Conservation (phyloP, 1,140 invertebrate species). For the Camponotus vicinus region DNA sequence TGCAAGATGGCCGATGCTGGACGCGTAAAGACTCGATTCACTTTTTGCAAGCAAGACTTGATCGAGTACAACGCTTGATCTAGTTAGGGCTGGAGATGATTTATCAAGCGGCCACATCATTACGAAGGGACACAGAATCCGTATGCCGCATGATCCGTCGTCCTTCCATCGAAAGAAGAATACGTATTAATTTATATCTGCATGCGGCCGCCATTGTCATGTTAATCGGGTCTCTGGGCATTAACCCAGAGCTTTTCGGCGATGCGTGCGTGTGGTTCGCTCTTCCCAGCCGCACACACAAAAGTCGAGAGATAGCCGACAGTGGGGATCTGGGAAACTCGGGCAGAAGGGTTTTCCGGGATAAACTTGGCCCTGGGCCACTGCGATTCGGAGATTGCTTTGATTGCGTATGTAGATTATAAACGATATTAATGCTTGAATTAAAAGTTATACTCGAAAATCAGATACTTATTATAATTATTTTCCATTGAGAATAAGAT, state of each 20-base stretch:
- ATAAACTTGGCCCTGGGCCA: conserved; percentile 21
- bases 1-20: conserved; percentile 28
- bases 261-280: conserved; percentile 36
- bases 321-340: conserved; percentile 83
- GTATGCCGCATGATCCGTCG: conserved; percentile 57
- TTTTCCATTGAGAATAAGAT: not conserved
- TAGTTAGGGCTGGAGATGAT: conserved; percentile 47
- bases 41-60: conserved; percentile 31
- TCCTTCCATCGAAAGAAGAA: conserved; percentile 82
- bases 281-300: conserved; percentile 38
- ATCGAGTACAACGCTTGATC: conserved; percentile 39
- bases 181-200: conserved; percentile 86
- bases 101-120: conserved; percentile 46
- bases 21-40: not conserved
- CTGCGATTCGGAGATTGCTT: conserved; percentile 7
- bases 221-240: conserved; percentile 78
- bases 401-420: not conserved
- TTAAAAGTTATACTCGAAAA: not conserved
- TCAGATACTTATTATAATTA: not conserved
- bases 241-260: conserved; percentile 66
- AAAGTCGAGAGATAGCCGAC: conserved; percentile 66
- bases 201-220: conserved; percentile 83
- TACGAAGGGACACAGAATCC: conserved; percentile 11
- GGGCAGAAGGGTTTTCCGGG: conserved; percentile 62
- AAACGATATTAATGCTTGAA: not conserved